Base-by-base conservation (phyloP, 2,113 vertebrate genomes). In the Otolemur garnettii region DNA sequence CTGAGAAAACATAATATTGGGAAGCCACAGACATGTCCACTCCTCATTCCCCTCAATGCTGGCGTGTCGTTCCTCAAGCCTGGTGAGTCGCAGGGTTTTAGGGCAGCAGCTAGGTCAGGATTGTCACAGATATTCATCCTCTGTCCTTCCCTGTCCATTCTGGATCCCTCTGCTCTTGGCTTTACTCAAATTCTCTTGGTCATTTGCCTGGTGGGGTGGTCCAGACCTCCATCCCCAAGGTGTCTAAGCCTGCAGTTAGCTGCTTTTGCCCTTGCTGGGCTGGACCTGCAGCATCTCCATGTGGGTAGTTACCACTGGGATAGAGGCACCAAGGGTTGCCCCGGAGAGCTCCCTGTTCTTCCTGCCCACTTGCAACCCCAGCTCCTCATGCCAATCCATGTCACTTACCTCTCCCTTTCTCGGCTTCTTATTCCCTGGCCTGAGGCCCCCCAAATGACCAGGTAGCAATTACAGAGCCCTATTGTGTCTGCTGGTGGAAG, bases 321-420 rank as follows among this genome's bases (percentile, higher is more conserved):
- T 8, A 18, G 75, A 55, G 35, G 33, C 33, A 26, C 19, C 72
- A 22, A 64, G 33, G 21, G 15, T 22, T 72, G 21, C 26, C 62
- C 60, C 62, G 11, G 62, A 64, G 45, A 9, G 45, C 45, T 50
- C 45, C 45, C 45, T 50, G 45, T 50, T 2, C 12, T 59, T 57
- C n/a, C 33, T 10, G 7, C 17, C 28, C 15, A 2, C 33, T 26
- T 0, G 62, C 24, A 7, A 30, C 4, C 5, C 22, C n/a, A 14
- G 87, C 75, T 18, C 55, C 71, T n/a, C 42, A 1, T 8, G 5
- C 12, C 11, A n/a, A 35, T 28, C 79, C 21, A 28, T 10, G 12
- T 15, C 77, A 18, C 0, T 24, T 2, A 33, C 42, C 2, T 64
- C 33, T 4, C 3, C 59, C 78, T 81, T 26, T 45, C 87, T 24